These are phyloP conservation scores for Pseudococcus viburni DNA, from an alignment of 2,888 invertebrate genomes.

Conservation along the genomic window DNA sequence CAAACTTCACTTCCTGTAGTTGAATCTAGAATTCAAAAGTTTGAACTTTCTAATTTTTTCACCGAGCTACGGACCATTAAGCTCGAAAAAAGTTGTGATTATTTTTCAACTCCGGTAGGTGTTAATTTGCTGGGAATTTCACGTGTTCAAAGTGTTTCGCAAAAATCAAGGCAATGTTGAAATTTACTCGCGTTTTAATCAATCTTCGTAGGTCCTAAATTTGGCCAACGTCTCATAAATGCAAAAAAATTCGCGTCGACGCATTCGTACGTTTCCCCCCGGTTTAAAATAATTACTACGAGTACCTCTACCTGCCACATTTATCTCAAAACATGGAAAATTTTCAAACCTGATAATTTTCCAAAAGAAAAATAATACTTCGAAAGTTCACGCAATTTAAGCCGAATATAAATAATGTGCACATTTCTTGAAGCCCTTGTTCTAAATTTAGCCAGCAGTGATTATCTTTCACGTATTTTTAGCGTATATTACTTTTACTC, in stretches of 20 bases:
- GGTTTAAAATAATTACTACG: neutral
- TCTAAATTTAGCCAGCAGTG: constrained; percentile 63
- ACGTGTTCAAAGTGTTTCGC: neutral
- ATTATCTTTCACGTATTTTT: constrained; percentile 65
- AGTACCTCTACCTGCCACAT: neutral
- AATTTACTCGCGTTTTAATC: constrained; percentile 42
- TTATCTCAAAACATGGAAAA: neutral
- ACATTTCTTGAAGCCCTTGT: constrained; percentile 60
- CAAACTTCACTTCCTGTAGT: too few species aligned
- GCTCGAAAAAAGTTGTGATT: neutral
- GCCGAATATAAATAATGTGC: constrained; percentile 56
- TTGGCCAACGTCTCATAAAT: constrained; percentile 23
- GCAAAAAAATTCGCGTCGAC: constrained; percentile 16
- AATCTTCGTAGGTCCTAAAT: constrained; percentile 28
- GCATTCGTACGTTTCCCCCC: neutral
- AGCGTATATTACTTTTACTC: constrained; percentile 63
- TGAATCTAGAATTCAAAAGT: too few species aligned
- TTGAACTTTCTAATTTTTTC: neutral
- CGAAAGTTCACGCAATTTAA: constrained; percentile 22
- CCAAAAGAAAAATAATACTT: neutral
- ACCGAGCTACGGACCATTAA: neutral
- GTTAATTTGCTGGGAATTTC: constrained; percentile 1
- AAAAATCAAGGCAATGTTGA: neutral
- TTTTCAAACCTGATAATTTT: neutral
- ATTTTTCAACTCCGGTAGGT: neutral